Percentiles rank a stretch among this genome's conserved stretches.
These are phyloP conservation scores for Paedocypris sp. DNA, from an alignment of 2,113 vertebrate species.

Conservation along the genomic window DNA sequence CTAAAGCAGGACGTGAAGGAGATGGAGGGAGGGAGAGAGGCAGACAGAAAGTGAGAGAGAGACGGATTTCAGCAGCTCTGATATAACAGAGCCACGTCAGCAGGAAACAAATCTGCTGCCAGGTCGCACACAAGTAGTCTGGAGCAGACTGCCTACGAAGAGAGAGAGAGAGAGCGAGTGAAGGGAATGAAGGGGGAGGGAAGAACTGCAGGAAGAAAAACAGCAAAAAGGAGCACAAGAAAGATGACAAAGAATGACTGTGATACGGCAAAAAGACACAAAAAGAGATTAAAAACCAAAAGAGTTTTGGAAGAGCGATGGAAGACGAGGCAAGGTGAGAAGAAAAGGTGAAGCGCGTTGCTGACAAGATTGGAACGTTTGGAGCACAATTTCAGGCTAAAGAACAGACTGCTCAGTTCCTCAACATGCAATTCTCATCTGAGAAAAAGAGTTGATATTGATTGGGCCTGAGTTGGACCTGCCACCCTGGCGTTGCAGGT, in stretches of 20 bases:
- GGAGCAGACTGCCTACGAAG: conserved; percentile 33
- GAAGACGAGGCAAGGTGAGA: neutral
- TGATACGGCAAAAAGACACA: neutral
- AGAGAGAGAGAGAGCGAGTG: neutral
- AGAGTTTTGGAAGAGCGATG: too few species aligned
- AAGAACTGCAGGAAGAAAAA: neutral
- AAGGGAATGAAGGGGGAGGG: neutral
- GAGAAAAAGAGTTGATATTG: too few species aligned
- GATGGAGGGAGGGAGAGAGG: neutral
- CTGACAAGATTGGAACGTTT: neutral
- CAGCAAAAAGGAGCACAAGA: neutral
- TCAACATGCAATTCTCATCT: too few species aligned
- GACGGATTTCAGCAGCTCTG: conserved; percentile 50
- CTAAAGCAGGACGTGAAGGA: neutral
- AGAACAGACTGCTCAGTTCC: neutral
- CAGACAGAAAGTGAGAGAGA: conserved; percentile 9
- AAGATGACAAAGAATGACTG: neutral
- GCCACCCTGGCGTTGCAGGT: too few species aligned
- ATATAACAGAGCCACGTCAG: conserved; percentile 62
- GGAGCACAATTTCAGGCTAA: neutral
- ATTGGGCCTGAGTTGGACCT: too few species aligned
- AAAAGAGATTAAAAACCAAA: conserved; percentile 18
- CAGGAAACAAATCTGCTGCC: conserved; percentile 57
- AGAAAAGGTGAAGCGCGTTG: neutral
- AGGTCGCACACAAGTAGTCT: conserved; percentile 57